Percentiles rank a stretch among this genome's conserved stretches.
Evolutionary conservation across 2,113 vertebrate genomes (phyloP).

Genomic region (Passer domesticus): DNA sequence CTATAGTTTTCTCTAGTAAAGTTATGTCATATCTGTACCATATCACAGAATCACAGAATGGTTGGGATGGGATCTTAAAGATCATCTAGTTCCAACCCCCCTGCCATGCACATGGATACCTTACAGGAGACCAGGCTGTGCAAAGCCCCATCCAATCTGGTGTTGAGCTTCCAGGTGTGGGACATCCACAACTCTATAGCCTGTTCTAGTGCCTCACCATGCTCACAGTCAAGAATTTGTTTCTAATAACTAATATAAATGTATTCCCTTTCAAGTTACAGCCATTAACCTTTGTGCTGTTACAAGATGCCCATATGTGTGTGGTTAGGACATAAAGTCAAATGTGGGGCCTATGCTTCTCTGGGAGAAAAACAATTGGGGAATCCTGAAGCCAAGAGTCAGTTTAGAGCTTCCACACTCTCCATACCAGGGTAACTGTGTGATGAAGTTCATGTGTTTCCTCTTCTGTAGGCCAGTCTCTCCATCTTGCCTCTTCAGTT

Average conservation of each 20-base stretch:
- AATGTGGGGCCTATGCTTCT: not conserved
- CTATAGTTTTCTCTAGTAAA: not conserved
- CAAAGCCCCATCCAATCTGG: not conserved
- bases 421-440: not conserved
- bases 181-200: not conserved
- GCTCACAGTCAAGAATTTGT: not conserved
- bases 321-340: not conserved
- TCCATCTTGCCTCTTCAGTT: not conserved
- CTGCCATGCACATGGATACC: too few relatives aligned
- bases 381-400: not conserved
- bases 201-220: not conserved
- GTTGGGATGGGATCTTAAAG: not conserved
- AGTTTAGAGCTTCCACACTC: not conserved
- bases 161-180: not conserved
- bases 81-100: not conserved
- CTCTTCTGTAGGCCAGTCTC: not conserved
- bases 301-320: fast-evolving
- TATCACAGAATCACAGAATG: not conserved
- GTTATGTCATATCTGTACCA: too few relatives aligned
- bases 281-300: not conserved
- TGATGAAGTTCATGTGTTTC: not conserved
- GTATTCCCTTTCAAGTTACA: not conserved
- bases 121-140: not conserved
- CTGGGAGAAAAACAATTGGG: fast-evolving
- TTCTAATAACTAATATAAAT: not conserved